Percentiles rank a stretch among this genome's conserved stretches.
These are phyloP conservation scores for Porites lobata DNA, from an alignment of 92 coral and sea anemone genomes.

Conservation along the genomic window DNA sequence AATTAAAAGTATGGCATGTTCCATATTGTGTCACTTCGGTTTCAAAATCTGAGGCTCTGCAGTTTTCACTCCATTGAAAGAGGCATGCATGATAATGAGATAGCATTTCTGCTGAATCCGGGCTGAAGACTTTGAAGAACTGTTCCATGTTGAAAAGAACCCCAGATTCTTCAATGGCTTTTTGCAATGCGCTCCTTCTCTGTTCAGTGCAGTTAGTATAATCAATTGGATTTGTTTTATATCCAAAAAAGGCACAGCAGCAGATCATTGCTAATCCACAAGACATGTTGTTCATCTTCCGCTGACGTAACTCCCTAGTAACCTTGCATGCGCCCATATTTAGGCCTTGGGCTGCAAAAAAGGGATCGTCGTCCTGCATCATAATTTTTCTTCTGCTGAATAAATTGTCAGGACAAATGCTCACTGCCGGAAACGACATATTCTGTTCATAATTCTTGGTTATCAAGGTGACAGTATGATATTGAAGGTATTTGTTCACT, in stretches of 20 bases:
- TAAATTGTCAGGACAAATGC: conserved; percentile 56
- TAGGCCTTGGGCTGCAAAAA: conserved; percentile 22
- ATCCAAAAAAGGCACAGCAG: conserved; percentile 7
- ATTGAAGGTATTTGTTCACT: conserved; percentile 22
- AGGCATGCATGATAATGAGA: not conserved
- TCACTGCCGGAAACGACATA: conserved; percentile 56
- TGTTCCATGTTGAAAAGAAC: conserved; percentile 23
- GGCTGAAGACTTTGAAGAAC: conserved; percentile 32
- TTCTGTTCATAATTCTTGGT: conserved; percentile 12
- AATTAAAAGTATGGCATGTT: conserved; percentile 57
- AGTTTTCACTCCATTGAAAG: not conserved
- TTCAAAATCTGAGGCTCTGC: conserved; percentile 16
- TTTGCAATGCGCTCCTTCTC: not conserved
- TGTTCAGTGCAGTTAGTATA: conserved; percentile 21
- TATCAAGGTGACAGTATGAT: conserved; percentile 28
- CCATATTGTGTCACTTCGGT: conserved; percentile 24
- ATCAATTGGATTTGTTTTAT: too few relatives aligned
- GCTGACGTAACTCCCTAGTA: conserved; percentile 22
- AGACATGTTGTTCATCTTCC: conserved; percentile 10
- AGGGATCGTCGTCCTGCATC: conserved; percentile 23
- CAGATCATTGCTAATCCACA: conserved; percentile 58
- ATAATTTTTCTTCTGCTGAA: conserved; percentile 35
- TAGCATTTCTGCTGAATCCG: not conserved
- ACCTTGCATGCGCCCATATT: conserved; percentile 33
- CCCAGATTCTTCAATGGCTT: not conserved